phyloP scores from a whole-genome alignment of 2,888 invertebrate genomes.

The Mimumesa dahlbomi region DNA sequence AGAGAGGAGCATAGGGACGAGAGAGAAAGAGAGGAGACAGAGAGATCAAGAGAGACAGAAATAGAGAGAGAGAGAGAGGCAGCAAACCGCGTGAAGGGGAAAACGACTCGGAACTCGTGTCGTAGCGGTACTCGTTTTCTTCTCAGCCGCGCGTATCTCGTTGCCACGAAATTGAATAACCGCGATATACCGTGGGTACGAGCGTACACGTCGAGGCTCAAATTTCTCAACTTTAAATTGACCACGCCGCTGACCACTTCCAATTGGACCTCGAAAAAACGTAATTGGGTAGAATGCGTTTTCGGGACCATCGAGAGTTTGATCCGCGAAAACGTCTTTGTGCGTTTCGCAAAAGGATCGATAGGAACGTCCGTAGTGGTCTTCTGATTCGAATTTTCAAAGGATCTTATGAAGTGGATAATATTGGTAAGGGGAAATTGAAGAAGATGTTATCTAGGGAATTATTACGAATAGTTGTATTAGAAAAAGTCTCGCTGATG shows the following conservation, averaged over 20 bases:
- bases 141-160: slow-evolving; percentile 52
- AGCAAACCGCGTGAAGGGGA: slow-evolving; percentile 56
- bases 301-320: neutral
- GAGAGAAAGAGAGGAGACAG: neutral
- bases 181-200: slow-evolving; percentile 34
- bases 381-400: no score
- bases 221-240: slow-evolving; percentile 38
- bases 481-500: no score
- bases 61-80: neutral
- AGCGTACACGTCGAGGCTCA: slow-evolving; percentile 5
- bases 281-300: neutral
- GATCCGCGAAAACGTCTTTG: neutral
- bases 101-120: slow-evolving; percentile 67
- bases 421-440: no score
- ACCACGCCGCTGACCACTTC: neutral
- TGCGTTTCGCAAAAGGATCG: no score
- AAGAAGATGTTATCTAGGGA: no score
- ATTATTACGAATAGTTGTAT: no score
- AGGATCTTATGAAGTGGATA: no score
- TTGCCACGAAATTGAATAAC: slow-evolving; percentile 62
- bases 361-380: no score
- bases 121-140: slow-evolving; percentile 68
- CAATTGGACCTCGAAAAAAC: neutral
- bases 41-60: neutral
- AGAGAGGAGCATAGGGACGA: neutral